Conservation (phyloP, 2,113 vertebrate species). For the Halichoerus grypus region DNA sequence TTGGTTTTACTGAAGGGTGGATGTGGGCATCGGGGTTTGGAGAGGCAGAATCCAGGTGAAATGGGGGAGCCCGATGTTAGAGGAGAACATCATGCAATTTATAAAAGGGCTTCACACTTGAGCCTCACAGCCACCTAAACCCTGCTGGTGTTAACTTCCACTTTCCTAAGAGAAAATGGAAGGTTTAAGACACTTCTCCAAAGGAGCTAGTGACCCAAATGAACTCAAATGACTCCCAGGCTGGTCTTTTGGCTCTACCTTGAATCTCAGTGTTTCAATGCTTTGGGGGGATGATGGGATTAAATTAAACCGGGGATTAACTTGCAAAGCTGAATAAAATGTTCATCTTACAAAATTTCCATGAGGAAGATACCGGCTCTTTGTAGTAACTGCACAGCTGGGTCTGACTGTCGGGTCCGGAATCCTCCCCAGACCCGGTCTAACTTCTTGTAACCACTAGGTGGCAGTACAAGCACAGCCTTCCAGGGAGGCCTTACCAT, state of each 20-base stretch:
- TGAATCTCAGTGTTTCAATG: neutral
- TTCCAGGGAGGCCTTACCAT: conserved; percentile 5
- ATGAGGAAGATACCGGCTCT: neutral
- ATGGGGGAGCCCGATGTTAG: neutral
- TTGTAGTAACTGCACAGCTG: too few relatives aligned
- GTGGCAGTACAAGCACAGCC: conserved; percentile 85
- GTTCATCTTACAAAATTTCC: neutral
- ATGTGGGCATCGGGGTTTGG: neutral
- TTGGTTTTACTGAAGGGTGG: neutral
- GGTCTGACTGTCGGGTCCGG: neutral
- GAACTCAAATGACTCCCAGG: neutral
- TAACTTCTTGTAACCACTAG: conserved; percentile 80
- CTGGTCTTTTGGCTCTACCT: neutral
- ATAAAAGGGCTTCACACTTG: neutral
- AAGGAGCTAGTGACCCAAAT: neutral
- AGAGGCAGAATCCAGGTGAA: neutral
- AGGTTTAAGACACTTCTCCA: neutral
- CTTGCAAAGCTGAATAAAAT: neutral
- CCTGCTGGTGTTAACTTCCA: neutral
- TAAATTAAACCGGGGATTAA: neutral
- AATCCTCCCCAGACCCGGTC: neutral
- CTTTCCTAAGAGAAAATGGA: neutral
- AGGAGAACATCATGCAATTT: neutral
- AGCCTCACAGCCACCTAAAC: neutral
- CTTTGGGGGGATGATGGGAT: neutral